Conservation (phyloP, 64 coral and sea anemone species). For the Acropora yongei region DNA sequence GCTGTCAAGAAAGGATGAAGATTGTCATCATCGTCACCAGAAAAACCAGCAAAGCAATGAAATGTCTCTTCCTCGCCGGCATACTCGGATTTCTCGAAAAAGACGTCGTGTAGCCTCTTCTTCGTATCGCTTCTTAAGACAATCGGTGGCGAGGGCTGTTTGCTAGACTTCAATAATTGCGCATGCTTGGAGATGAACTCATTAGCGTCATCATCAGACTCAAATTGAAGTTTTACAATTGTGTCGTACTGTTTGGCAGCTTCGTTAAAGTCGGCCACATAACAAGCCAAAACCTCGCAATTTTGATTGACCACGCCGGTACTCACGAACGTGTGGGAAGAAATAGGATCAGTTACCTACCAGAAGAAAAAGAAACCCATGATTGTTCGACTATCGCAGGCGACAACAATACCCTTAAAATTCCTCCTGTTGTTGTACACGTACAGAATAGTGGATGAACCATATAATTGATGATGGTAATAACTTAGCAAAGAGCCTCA, state of each 20-base stretch:
- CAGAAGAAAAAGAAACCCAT: background rate
- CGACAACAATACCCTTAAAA: too few relatives aligned
- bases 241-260: slow-evolving; percentile 55
- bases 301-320: slow-evolving; percentile 32
- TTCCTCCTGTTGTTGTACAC: too few relatives aligned
- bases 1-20: slow-evolving; percentile 9
- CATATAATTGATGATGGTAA: too few relatives aligned
- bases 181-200: background rate
- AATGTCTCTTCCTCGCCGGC: slow-evolving; percentile 9
- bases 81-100: slow-evolving; percentile 8
- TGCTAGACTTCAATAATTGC: background rate
- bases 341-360: slow-evolving; percentile 43
- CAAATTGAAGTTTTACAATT: slow-evolving; percentile 41
- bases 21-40: background rate
- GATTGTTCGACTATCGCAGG: background rate
- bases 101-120: background rate
- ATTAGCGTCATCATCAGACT: slow-evolving; percentile 30
- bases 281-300: slow-evolving; percentile 39
- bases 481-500: too few relatives aligned
- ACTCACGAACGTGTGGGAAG: slow-evolving; percentile 55
- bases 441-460: too few relatives aligned
- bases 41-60: slow-evolving; percentile 15
- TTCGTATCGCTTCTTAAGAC: slow-evolving; percentile 15
- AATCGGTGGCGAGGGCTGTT: background rate
- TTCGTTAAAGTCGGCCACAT: slow-evolving; percentile 30